Evolutionary conservation across 53 echinoderm and acorn worm genomes (phyloP).

Genomic region (Echinarachnius parma): DNA sequence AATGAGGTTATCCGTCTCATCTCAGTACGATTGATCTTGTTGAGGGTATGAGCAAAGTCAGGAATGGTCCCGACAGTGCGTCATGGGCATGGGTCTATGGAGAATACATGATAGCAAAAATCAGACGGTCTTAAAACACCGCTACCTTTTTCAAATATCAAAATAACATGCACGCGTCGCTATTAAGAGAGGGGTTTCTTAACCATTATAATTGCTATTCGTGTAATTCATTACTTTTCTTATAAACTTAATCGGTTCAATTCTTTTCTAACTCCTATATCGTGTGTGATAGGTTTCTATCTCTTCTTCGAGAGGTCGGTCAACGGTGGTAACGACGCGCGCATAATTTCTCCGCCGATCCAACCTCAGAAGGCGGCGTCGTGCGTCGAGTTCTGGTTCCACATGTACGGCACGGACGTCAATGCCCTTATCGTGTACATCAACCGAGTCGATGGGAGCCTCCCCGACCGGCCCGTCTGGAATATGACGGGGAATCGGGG

Average conservation of each 20-base stretch:
- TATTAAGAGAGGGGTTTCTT: too few relatives aligned
- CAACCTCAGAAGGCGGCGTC: slow-evolving; percentile 30
- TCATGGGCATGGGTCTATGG: too few relatives aligned
- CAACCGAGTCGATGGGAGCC: slow-evolving; percentile 34
- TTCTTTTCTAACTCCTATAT: neutral
- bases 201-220: too few relatives aligned
- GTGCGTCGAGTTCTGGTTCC: slow-evolving; percentile 74
- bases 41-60: too few relatives aligned
- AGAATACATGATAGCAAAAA: too few relatives aligned
- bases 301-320: slow-evolving; percentile 33
- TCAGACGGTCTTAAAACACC: too few relatives aligned
- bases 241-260: neutral
- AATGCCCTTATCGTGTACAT: slow-evolving; percentile 62
- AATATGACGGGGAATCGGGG: slow-evolving; percentile 73
- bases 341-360: slow-evolving; percentile 34
- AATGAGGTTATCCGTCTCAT: too few relatives aligned
- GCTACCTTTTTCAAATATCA: too few relatives aligned
- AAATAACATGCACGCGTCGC: too few relatives aligned
- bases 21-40: too few relatives aligned
- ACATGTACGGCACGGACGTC: slow-evolving; percentile 71
- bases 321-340: slow-evolving; percentile 22
- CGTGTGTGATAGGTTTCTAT: slow-evolving; percentile 14
- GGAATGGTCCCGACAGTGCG: too few relatives aligned
- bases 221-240: too few relatives aligned
- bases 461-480: slow-evolving; percentile 51